Percentiles rank a stretch among this genome's conserved stretches.
Evolutionary conservation across 1,140 invertebrate species (phyloP).

Genomic region (Armadillidium nasatum): DNA sequence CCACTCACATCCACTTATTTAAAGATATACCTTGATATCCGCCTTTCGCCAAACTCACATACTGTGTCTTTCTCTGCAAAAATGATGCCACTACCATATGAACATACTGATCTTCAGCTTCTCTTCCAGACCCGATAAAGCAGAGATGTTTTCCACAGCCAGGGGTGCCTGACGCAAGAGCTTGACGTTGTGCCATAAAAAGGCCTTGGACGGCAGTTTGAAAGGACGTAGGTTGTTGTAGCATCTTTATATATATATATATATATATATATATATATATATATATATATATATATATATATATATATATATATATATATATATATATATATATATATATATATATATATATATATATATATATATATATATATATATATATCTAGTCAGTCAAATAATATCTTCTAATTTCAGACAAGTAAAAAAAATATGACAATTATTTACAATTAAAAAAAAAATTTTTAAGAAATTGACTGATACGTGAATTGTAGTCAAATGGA

Average conservation of each 20-base stretch:
- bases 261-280: no score
- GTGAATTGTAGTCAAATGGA: no score
- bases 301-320: no score
- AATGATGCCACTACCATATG: constrained; percentile 98
- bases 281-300: no score
- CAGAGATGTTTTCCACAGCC: constrained; percentile 94
- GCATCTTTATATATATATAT: constrained; percentile 60
- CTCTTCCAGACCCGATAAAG: constrained; percentile 90
- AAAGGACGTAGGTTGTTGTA: constrained; percentile 92
- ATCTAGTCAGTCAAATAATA: no score
- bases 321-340: no score
- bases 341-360: no score
- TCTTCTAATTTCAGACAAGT: no score
- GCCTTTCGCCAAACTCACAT: constrained; percentile 85
- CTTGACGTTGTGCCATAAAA: constrained; percentile 80
- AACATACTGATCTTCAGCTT: constrained; percentile 93
- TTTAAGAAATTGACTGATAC: no score
- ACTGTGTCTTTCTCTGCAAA: constrained; percentile 85
- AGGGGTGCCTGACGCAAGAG: constrained; percentile 76
- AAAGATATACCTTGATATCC: constrained; percentile 66
- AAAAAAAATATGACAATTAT: no score
- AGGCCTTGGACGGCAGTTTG: constrained; percentile 90
- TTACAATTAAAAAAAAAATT: no score
- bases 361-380: no score
- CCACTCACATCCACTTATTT: constrained; percentile 3